phyloP scores from a whole-genome alignment of 2,888 invertebrate species.

The Metalampra italica region DNA sequence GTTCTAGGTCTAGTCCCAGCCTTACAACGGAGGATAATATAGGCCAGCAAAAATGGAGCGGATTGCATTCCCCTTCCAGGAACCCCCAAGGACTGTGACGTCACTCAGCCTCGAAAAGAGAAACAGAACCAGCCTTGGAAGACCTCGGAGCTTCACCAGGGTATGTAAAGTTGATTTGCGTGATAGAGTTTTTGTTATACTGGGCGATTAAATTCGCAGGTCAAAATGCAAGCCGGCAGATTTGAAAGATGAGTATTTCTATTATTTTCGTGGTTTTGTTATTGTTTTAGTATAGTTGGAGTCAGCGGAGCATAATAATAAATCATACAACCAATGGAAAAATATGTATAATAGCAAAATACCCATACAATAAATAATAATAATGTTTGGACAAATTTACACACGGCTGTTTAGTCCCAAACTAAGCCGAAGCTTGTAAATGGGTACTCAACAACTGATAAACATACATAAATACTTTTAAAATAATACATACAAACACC shows the following conservation, averaged over 20 bases:
- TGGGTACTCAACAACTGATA: no score
- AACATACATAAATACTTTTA: no score
- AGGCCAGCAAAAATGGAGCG: constrained; percentile 3
- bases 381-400: no score
- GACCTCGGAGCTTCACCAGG: not conserved
- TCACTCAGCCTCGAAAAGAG: constrained; percentile 11
- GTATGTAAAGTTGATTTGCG: not conserved
- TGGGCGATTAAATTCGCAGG: not conserved
- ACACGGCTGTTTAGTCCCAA: no score
- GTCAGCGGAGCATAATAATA: no score
- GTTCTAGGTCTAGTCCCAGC: not conserved
- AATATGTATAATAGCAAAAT: no score
- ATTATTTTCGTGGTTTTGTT: no score
- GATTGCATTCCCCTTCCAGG: constrained; percentile 4
- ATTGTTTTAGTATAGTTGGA: no score
- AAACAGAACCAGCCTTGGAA: constrained; percentile 7
- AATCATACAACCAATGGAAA: no score
- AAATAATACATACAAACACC: no score
- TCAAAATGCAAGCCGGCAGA: not conserved
- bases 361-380: no score
- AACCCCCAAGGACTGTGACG: constrained; percentile 22
- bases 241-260: not conserved
- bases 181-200: not conserved
- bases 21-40: constrained; percentile 1
- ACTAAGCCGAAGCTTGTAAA: no score